These are phyloP conservation scores for Eublepharis macularius DNA, from an alignment of 2,113 vertebrate species.

Conservation along the genomic window DNA sequence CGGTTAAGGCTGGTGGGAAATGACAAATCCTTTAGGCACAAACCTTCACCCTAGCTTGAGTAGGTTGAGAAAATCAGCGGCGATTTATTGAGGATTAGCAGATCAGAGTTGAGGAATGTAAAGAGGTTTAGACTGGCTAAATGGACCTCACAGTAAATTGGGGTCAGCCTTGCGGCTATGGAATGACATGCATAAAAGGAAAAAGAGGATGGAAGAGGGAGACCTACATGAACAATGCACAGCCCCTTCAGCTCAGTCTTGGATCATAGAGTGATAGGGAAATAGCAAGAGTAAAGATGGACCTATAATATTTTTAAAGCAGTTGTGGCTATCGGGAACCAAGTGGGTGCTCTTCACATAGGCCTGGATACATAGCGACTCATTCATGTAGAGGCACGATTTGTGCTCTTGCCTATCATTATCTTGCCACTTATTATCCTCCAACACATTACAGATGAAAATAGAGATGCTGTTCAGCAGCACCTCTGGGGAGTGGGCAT, in stretches of 20 bases:
- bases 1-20: slow-evolving; percentile 71
- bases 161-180: slow-evolving; percentile 46
- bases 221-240: not conserved
- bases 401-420: too few relatives aligned
- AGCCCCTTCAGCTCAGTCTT: not conserved
- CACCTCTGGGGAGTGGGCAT: too few relatives aligned
- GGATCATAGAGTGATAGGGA: too few relatives aligned
- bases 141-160: slow-evolving; percentile 60
- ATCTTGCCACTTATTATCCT: too few relatives aligned
- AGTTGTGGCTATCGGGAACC: too few relatives aligned
- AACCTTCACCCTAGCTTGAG: slow-evolving; percentile 56
- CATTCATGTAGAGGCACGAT: too few relatives aligned
- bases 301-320: too few relatives aligned
- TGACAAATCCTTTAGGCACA: slow-evolving; percentile 67
- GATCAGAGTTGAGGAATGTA: slow-evolving; percentile 72
- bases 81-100: slow-evolving; percentile 72
- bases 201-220: not conserved
- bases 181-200: slow-evolving; percentile 37
- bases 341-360: too few relatives aligned
- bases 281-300: too few relatives aligned
- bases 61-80: slow-evolving; percentile 47
- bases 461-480: too few relatives aligned
- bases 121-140: slow-evolving; percentile 69
- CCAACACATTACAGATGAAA: too few relatives aligned
- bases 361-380: too few relatives aligned